These are phyloP conservation scores for Stigmatopora nigra DNA, from an alignment of 2,113 vertebrate species.

Conservation along the genomic window DNA sequence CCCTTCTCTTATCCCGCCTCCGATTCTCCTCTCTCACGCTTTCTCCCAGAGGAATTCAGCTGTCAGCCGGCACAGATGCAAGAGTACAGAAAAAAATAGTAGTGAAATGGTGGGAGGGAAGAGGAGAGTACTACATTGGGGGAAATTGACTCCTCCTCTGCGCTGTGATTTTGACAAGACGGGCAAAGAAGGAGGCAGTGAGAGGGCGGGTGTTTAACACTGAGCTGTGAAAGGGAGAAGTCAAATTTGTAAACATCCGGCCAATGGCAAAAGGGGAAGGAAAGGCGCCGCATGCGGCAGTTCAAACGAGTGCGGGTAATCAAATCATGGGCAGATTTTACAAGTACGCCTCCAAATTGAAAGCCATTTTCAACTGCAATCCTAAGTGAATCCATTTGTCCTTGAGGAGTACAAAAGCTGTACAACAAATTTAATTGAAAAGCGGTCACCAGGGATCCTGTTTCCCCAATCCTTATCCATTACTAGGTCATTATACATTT, in stretches of 20 bases:
- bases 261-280: neutral
- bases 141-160: conserved; percentile 53
- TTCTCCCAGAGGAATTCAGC: conserved; percentile 65
- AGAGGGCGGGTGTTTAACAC: neutral
- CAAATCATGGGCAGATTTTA: neutral
- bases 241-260: conserved; percentile 16
- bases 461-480: neutral
- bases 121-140: conserved; percentile 38
- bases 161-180: conserved; percentile 38
- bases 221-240: neutral
- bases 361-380: neutral
- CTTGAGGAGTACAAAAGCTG: neutral
- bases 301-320: conserved; percentile 27
- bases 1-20: conserved; percentile 32
- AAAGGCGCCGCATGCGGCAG: conserved; percentile 10
- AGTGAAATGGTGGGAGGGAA: conserved; percentile 49
- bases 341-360: neutral
- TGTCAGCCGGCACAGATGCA: conserved; percentile 62
- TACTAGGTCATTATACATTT: neutral
- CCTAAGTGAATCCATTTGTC: neutral
- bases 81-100: conserved; percentile 62
- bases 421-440: neutral
- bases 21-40: conserved; percentile 40
- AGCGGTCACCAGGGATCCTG: neutral
- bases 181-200: conserved; percentile 15